phyloP scores from a whole-genome alignment of 2,888 invertebrate genomes.

The Cremastinae sp. region DNA sequence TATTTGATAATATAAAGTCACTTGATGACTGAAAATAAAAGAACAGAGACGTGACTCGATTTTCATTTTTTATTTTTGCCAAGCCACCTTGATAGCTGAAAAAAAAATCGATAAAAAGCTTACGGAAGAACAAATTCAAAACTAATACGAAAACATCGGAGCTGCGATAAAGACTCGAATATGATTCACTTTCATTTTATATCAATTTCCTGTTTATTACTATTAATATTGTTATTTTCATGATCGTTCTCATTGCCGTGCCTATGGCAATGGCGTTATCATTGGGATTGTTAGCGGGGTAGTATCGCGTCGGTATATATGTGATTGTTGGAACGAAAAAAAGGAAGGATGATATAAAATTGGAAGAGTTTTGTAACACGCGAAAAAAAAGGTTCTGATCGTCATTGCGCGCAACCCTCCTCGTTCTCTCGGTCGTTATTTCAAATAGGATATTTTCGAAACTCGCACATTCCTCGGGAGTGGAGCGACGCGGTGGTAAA shows the following conservation, averaged over 20 bases:
- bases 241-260: background rate
- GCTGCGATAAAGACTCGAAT: too few species aligned
- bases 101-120: too few species aligned
- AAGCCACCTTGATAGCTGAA: too few species aligned
- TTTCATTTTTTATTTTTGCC: too few species aligned
- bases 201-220: too few species aligned
- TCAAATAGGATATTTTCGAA: slow-evolving; percentile 79
- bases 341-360: background rate
- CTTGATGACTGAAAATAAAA: too few species aligned
- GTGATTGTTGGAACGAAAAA: background rate
- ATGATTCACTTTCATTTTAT: too few species aligned
- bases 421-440: slow-evolving; percentile 72
- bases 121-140: too few species aligned
- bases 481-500: background rate
- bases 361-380: slow-evolving; percentile 15
- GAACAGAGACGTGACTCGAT: too few species aligned
- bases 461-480: slow-evolving; percentile 72
- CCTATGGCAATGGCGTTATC: background rate
- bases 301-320: background rate
- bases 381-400: slow-evolving; percentile 43
- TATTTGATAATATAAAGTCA: too few species aligned
- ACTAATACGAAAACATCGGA: too few species aligned
- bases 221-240: background rate
- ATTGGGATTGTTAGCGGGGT: background rate
- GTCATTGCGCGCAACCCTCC: slow-evolving; percentile 40